Evolutionary conservation across 2,113 vertebrate species (phyloP), one percentile per base, ranked within the genome.

Genomic region (Solea senegalensis): DNA sequence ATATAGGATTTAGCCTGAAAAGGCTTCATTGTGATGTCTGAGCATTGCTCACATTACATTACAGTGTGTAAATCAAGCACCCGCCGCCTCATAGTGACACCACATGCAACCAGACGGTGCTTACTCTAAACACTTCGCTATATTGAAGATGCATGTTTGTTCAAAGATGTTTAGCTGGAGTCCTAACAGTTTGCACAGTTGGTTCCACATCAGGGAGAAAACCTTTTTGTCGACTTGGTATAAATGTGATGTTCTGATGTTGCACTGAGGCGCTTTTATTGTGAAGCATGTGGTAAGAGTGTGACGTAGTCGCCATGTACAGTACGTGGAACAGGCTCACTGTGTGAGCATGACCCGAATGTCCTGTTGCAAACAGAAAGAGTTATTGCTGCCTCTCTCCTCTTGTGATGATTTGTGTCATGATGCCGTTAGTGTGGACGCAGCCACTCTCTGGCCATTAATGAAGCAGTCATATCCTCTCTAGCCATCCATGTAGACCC

Each of bases 401-500:
- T 68, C 81, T 58, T 21, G 70, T 90, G 91, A 93, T 13, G 87
- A 83, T 90, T 90, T 88, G 68, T 40, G 44, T 59, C 41, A 90
- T 94, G 93, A 91, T 60, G 83, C 86, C 77, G 78, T 92, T 65
- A 86, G 86, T 89, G 80, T 80, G 68, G 90, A 94, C 21, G 57
- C 76, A 58, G 65, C 62, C 46, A 58, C 76, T 84, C 21, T 56
- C 14, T 4, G 53, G 71, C 69, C 28, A 10, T 57, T 12, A 14
- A 58, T 68, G 79, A 86, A 86, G 73, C 80, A 65, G 55, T 48
- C 7, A 14, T 16, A 73, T 73, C 75, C 4, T 65, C 63, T 76
- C 55, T 12, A 13, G 41, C n/a, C 39, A 72, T 34, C 9, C 27
- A 14, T 1, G 0, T 48, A n/a, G 45, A 16, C 59, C 67, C 5